Evolutionary conservation across 2,888 invertebrate genomes (phyloP).

Genomic region (Tachina lurida): DNA sequence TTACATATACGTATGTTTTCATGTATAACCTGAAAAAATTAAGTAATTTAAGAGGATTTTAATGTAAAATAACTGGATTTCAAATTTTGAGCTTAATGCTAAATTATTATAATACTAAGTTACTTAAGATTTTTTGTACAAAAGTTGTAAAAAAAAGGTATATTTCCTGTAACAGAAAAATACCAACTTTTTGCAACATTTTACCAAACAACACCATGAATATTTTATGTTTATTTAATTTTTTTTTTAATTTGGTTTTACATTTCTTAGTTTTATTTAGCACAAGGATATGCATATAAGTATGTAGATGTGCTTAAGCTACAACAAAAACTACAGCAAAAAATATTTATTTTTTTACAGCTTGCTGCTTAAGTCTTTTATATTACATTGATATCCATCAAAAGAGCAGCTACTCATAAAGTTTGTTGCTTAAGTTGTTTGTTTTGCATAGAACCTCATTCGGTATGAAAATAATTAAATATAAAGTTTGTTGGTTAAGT

Average conservation of each 20-base stretch:
- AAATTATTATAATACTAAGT: conserved; percentile 52
- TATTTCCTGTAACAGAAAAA: conserved; percentile 6
- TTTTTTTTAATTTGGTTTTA: no score
- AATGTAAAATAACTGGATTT: conserved; percentile 73
- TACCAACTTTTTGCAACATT: no score
- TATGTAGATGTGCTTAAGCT: no score
- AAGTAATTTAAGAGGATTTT: conserved; percentile 81
- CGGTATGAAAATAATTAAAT: no score
- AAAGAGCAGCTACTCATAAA: neutral
- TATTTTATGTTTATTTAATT: no score
- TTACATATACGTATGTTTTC: neutral
- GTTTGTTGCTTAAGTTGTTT: conserved; percentile 14
- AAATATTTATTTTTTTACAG: no score
- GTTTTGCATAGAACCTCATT: neutral
- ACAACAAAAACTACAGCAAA: no score
- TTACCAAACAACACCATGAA: no score
- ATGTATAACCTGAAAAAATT: conserved; percentile 74
- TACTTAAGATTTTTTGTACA: conserved; percentile 19
- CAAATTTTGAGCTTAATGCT: conserved; percentile 59
- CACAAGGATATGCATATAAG: no score
- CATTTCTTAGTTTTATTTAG: no score
- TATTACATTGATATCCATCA: neutral
- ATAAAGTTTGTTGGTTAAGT: no score
- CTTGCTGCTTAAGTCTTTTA: no score
- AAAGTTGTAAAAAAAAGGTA: neutral